These are phyloP conservation scores for Otis tarda DNA, from an alignment of 2,113 vertebrate genomes.

Conservation along the genomic window DNA sequence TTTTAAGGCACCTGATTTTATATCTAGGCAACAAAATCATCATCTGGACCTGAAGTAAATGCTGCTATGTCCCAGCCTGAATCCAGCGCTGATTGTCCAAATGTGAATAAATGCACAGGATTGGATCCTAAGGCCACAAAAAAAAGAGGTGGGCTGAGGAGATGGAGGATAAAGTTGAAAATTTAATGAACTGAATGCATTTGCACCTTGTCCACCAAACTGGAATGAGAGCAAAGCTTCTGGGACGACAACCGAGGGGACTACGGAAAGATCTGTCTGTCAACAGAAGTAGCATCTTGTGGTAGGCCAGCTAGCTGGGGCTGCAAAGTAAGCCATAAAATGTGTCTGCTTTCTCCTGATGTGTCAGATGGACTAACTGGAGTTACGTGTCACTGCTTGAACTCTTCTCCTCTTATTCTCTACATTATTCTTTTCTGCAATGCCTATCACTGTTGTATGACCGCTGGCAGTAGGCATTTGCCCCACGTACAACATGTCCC, in stretches of 20 bases:
- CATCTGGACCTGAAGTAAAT: not conserved
- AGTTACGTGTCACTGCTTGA: not conserved
- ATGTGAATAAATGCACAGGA: rapidly evolving
- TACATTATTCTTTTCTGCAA: not conserved
- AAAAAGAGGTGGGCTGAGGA: not conserved
- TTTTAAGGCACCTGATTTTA: not conserved
- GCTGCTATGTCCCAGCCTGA: rapidly evolving
- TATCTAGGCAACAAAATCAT: not conserved
- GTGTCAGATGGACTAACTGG: not conserved
- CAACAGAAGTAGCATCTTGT: not conserved
- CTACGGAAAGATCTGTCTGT: not conserved
- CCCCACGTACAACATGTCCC: rapidly evolving
- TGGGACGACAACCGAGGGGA: rapidly evolving
- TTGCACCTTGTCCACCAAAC: not conserved
- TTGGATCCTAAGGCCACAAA: not conserved
- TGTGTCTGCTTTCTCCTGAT: not conserved
- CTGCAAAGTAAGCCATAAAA: rapidly evolving
- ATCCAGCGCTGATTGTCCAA: not conserved
- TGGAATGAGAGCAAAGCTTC: not conserved
- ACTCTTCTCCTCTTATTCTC: not conserved
- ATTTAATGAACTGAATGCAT: not conserved
- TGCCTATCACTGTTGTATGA: rapidly evolving
- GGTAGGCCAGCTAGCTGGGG: not conserved
- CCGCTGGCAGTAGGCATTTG: not conserved
- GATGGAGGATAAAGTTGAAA: not conserved